Evolutionary conservation across 2,797 vertebrate genomes (phyloP).

Genomic region (Rhodeus uyekii): DNA sequence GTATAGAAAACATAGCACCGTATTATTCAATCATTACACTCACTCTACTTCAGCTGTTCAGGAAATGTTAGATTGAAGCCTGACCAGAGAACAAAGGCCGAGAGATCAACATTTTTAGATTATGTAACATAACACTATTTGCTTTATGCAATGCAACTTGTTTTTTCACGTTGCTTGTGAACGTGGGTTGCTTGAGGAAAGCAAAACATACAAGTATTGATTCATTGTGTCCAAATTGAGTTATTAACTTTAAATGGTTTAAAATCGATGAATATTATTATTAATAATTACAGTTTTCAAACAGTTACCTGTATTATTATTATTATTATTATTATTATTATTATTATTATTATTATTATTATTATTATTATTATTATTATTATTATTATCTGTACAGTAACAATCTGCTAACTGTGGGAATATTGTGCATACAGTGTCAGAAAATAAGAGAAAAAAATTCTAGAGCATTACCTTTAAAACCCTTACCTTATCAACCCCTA

Average conservation of each 20-base stretch:
- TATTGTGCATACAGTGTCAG: background rate
- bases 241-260: background rate
- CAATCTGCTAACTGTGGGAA: background rate
- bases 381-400: background rate
- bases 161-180: background rate
- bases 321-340: too few species aligned
- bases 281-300: background rate
- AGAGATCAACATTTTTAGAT: background rate
- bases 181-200: background rate
- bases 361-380: too few species aligned
- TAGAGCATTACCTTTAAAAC: too few species aligned
- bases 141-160: background rate
- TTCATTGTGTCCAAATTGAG: background rate
- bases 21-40: background rate
- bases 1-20: background rate
- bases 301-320: too few species aligned
- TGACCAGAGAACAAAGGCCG: background rate
- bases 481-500: background rate
- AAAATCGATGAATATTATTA: background rate
- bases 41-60: conserved; percentile 4
- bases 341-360: background rate
- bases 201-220: background rate
- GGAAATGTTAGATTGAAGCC: background rate
- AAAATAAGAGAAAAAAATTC: too few species aligned
- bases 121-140: background rate